Percentiles rank a stretch among this genome's conserved stretches.
Evolutionary conservation across 1,140 invertebrate species (phyloP).

Genomic region (Zaprionus inermis): DNA sequence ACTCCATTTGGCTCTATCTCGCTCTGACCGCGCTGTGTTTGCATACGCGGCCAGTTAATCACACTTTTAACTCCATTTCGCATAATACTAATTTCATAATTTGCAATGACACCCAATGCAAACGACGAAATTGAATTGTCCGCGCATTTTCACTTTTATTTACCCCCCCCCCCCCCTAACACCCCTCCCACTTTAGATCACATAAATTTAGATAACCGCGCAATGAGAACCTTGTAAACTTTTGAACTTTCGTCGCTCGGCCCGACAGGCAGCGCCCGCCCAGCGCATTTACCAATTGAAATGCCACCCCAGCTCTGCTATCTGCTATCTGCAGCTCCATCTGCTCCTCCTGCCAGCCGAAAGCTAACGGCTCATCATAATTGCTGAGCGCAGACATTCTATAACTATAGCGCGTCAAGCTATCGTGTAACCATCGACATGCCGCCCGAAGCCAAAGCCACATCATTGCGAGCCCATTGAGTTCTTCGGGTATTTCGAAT

Average conservation of each 20-base stretch:
- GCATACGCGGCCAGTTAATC: conserved; percentile 69
- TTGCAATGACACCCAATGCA: conserved; percentile 47
- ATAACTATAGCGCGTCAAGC: conserved; percentile 26
- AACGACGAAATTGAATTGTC: conserved; percentile 26
- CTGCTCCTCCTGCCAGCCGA: background rate
- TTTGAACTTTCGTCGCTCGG: background rate
- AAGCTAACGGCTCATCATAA: conserved; percentile 70
- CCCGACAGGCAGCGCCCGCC: too few species aligned
- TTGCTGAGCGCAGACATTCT: conserved; percentile 41
- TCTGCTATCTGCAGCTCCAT: background rate
- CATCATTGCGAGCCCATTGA: background rate
- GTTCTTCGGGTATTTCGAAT: background rate
- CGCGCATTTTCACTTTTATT: conserved; percentile 67
- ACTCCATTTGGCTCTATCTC: background rate
- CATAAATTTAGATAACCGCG: background rate
- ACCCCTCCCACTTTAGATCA: background rate
- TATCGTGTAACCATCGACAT: conserved; percentile 43
- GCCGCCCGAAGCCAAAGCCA: background rate
- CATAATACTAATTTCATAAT: conserved; percentile 81
- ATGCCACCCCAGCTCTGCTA: background rate
- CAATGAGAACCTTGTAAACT: conserved; percentile 22
- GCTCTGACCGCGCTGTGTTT: conserved; percentile 38
- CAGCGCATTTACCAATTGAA: background rate
- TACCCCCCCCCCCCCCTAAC: too few species aligned
- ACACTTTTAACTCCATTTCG: conserved; percentile 79